Evolutionary conservation across 2,113 vertebrate genomes (phyloP).

Genomic region (Serilophus lunatus): DNA sequence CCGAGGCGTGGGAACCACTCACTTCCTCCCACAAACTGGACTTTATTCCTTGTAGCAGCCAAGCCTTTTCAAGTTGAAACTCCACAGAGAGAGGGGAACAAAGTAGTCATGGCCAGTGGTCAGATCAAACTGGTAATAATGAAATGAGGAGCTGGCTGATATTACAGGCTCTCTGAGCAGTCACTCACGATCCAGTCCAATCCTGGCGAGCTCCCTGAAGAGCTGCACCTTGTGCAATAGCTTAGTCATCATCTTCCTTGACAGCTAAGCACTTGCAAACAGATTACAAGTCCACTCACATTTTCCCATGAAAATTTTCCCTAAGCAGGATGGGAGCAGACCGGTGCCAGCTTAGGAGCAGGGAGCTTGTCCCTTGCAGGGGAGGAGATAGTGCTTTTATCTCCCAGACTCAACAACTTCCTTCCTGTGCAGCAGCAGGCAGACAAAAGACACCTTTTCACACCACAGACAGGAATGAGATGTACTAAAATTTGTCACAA

Average conservation of each 20-base stretch:
- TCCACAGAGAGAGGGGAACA: not conserved
- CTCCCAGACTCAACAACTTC: constrained; percentile 39
- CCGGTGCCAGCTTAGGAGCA: not conserved
- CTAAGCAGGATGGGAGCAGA: not conserved
- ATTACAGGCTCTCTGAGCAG: not conserved
- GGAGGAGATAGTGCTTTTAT: not conserved
- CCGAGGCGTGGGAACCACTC: not conserved
- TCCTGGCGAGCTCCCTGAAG: not conserved
- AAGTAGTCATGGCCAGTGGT: not conserved
- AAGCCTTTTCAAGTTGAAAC: not conserved
- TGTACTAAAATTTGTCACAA: not conserved
- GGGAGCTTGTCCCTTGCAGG: not conserved
- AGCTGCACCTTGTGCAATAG: constrained; percentile 13
- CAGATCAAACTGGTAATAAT: not conserved
- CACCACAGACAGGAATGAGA: not conserved
- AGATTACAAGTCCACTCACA: not conserved
- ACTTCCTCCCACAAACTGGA: not conserved
- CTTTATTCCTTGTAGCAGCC: not conserved
- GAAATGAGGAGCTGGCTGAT: not conserved
- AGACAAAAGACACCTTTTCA: constrained; percentile 15
- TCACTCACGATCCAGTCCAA: not conserved
- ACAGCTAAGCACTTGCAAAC: not conserved
- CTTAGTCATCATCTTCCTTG: constrained; percentile 58
- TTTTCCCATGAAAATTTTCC: not conserved
- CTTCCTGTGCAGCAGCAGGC: not conserved